These are phyloP conservation scores for Stenchaetothrips biformis DNA, from an alignment of 2,888 invertebrate species.

Conservation along the genomic window DNA sequence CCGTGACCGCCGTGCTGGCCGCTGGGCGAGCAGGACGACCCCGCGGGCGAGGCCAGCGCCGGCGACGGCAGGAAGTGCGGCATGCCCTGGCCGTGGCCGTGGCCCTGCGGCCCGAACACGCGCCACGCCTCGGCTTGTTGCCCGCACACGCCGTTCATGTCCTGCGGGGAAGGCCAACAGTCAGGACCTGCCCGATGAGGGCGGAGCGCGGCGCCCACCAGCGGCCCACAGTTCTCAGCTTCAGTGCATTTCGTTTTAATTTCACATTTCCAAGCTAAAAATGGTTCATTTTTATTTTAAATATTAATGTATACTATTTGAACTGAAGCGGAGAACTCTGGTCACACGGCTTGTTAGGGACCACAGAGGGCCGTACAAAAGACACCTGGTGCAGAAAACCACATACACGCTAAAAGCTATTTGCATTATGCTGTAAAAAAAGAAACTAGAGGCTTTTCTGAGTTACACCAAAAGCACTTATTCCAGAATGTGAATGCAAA, in stretches of 20 bases:
- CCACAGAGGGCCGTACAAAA: too few relatives aligned
- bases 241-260: too few relatives aligned
- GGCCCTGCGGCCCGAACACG: conserved; percentile 7
- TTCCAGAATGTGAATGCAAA: not conserved
- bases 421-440: not conserved
- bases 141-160: conserved; percentile 8
- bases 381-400: not conserved
- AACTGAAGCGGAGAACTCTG: too few relatives aligned
- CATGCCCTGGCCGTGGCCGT: conserved; percentile 40
- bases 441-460: not conserved
- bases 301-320: too few relatives aligned
- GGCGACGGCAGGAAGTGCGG: conserved; percentile 90
- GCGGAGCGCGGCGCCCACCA: too few relatives aligned
- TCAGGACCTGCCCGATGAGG: too few relatives aligned
- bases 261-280: too few relatives aligned
- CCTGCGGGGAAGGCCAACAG: not conserved
- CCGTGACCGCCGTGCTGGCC: conserved; percentile 43
- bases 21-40: conserved; percentile 49
- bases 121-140: conserved; percentile 8
- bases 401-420: conserved; percentile 8
- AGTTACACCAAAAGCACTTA: not conserved
- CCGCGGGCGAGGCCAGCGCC: conserved; percentile 70
- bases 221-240: too few relatives aligned
- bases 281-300: too few relatives aligned
- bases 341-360: too few relatives aligned